Conservation (phyloP, 1,140 invertebrate species). For the Ooceraea biroi region DNA sequence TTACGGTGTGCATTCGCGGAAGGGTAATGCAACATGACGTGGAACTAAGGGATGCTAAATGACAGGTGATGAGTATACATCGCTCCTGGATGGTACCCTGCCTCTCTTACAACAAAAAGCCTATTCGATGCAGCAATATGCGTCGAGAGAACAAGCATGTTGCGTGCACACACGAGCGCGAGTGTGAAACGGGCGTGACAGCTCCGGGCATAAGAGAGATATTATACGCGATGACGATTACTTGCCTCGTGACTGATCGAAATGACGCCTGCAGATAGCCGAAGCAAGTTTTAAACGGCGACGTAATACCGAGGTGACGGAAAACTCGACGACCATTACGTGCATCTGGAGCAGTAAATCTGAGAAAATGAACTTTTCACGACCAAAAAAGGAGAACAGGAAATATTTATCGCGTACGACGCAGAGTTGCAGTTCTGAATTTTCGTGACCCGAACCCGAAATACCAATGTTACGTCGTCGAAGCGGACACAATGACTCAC, state of each 20-base stretch:
- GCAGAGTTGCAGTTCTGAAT: background rate
- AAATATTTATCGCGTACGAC: constrained; percentile 4
- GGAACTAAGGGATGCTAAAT: background rate
- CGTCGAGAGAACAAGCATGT: constrained; percentile 39
- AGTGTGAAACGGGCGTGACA: constrained; percentile 40
- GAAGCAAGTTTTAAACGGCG: constrained; percentile 14
- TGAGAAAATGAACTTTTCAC: background rate
- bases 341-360: constrained; percentile 9
- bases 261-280: constrained; percentile 38
- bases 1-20: background rate
- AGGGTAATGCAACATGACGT: background rate
- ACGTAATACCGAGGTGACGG: background rate
- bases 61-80: background rate
- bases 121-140: background rate
- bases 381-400: background rate
- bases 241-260: constrained; percentile 37
- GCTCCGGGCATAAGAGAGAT: constrained; percentile 9
- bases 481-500: background rate
- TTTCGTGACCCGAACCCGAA: constrained; percentile 26
- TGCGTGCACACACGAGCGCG: constrained; percentile 28
- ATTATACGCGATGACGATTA: constrained; percentile 45
- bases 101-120: background rate
- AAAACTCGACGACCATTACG: background rate
- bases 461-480: constrained; percentile 20
- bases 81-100: background rate